A percentile compares a stretch with the other conserved stretches of the same genome.
phyloP scores from a whole-genome alignment of 37 sponge, comb jelly and placozoan species.

The Theonella swinhoei region DNA sequence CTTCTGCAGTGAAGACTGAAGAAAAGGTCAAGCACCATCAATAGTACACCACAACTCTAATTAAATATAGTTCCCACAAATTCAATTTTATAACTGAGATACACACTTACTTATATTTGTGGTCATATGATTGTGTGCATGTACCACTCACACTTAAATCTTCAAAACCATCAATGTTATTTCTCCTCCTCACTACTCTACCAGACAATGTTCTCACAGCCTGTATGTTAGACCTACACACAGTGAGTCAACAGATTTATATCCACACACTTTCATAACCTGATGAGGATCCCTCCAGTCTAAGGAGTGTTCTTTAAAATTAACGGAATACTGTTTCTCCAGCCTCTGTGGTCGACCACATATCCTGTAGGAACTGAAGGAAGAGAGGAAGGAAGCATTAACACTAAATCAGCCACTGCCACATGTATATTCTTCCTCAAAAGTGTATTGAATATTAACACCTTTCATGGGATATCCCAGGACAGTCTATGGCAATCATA shows the following conservation, averaged over 20 bases:
- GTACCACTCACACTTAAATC: slow-evolving; percentile 15
- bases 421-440: too few species aligned
- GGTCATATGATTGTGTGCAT: too few species aligned
- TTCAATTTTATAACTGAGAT: neutral
- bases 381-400: too few species aligned
- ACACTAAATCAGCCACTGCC: too few species aligned
- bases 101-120: neutral
- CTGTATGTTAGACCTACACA: neutral
- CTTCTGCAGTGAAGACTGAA: slow-evolving; percentile 62
- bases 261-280: neutral
- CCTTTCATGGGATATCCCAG: too few species aligned
- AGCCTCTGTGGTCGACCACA: neutral
- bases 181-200: slow-evolving; percentile 9
- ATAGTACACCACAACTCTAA: neutral
- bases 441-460: too few species aligned
- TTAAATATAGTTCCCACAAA: too few species aligned
- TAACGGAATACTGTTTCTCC: slow-evolving; percentile 13
- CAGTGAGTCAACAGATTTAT: neutral
- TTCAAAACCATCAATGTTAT: neutral
- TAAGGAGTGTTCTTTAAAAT: slow-evolving; percentile 7
- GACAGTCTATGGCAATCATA: too few species aligned
- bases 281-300: neutral
- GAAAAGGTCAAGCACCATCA: neutral
- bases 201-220: slow-evolving; percentile 14
- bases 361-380: slow-evolving; percentile 23